These are phyloP conservation scores for Trilocha varians DNA, from an alignment of 2,888 invertebrate species.

Conservation along the genomic window DNA sequence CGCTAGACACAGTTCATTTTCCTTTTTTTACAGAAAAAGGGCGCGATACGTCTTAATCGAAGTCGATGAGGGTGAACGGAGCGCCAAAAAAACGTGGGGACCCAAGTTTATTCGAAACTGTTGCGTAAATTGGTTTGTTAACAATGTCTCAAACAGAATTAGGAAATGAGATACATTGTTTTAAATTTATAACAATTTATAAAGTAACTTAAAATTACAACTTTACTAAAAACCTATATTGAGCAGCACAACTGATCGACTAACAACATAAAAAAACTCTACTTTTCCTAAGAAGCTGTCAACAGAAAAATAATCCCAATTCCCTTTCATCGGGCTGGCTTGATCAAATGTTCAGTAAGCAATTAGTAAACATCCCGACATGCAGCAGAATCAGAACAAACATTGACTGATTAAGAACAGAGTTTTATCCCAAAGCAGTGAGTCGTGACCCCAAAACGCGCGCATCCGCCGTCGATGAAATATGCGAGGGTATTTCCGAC, in stretches of 20 bases:
- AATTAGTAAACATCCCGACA: too few relatives aligned
- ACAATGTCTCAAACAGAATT: too few relatives aligned
- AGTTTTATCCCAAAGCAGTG: slow-evolving; percentile 42
- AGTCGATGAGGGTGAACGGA: slow-evolving; percentile 28
- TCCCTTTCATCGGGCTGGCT: too few relatives aligned
- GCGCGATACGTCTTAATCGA: slow-evolving; percentile 70
- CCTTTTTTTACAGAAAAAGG: slow-evolving; percentile 70
- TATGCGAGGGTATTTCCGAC: slow-evolving; percentile 70
- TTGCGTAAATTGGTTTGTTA: slow-evolving; percentile 4
- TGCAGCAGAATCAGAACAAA: neutral
- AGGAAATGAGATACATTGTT: too few relatives aligned
- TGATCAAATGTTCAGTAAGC: too few relatives aligned
- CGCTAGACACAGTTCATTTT: slow-evolving; percentile 68
- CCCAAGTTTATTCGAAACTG: neutral
- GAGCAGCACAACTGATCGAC: too few relatives aligned
- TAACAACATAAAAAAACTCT: too few relatives aligned
- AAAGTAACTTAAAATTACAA: too few relatives aligned
- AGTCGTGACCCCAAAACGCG: slow-evolving; percentile 62
- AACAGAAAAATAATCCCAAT: too few relatives aligned
- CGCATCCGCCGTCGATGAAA: slow-evolving; percentile 62
- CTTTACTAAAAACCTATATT: too few relatives aligned
- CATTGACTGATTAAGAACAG: slow-evolving; percentile 1
- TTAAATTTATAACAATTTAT: too few relatives aligned
- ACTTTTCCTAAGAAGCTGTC: too few relatives aligned
- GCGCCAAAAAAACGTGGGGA: neutral